These are phyloP conservation scores for Trichosurus vulpecula DNA, from an alignment of 2,797 vertebrate species.

Conservation along the genomic window DNA sequence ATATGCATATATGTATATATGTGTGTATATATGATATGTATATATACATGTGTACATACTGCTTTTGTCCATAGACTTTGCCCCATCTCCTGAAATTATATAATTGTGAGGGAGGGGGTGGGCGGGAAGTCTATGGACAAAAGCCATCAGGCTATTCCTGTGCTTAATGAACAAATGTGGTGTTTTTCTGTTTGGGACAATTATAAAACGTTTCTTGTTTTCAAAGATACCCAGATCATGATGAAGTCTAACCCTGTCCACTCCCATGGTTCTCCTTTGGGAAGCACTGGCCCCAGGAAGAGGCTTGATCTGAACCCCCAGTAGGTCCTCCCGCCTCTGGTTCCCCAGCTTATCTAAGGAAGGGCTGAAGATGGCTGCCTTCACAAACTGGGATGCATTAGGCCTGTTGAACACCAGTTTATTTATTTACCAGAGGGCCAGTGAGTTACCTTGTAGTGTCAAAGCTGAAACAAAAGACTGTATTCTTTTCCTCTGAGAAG, in stretches of 20 bases:
- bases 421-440: neutral
- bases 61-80: neutral
- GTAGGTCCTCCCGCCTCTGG: neutral
- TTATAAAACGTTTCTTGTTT: conserved; percentile 68
- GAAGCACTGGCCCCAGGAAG: neutral
- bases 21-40: neutral
- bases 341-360: neutral
- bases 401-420: neutral
- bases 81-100: neutral
- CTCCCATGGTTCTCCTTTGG: neutral
- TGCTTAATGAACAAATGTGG: conserved; percentile 71
- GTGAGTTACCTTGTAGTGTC: neutral
- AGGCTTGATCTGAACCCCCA: neutral
- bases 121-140: conserved; percentile 59
- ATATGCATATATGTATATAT: neutral
- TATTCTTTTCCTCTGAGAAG: conserved; percentile 59
- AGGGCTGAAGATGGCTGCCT: neutral
- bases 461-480: conserved; percentile 62
- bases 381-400: neutral
- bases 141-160: conserved; percentile 44
- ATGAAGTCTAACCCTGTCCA: conserved; percentile 62
- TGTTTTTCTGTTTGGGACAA: conserved; percentile 72
- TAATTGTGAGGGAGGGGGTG: conserved; percentile 43
- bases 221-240: conserved; percentile 59
- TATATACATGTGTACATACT: neutral